Conservation (phyloP, 2,797 vertebrate species). For the Cyclopterus lumpus region DNA sequence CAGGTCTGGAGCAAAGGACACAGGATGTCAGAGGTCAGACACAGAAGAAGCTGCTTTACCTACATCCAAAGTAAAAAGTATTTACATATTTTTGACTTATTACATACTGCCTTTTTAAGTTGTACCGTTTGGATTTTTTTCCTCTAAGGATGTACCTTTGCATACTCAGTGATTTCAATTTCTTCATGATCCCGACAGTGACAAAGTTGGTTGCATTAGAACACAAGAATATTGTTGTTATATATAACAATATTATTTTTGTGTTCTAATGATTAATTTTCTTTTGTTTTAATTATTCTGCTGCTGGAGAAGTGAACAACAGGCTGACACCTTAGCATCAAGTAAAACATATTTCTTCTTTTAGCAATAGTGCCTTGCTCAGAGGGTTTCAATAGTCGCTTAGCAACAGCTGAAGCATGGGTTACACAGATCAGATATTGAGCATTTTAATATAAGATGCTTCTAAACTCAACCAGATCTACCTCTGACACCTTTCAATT, state of each 20-base stretch:
- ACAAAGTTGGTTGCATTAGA: neutral
- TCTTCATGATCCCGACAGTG: neutral
- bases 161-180: neutral
- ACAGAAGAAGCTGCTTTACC: neutral
- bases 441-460: conserved; percentile 11
- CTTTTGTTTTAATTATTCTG: neutral
- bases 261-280: neutral
- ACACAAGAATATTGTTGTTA: neutral
- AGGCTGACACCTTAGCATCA: conserved; percentile 11
- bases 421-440: conserved; percentile 40
- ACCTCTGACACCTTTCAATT: neutral
- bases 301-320: neutral
- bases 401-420: conserved; percentile 60
- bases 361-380: conserved; percentile 32
- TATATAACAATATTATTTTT: too few species aligned
- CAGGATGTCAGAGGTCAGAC: conserved; percentile 21
- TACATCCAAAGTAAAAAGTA: neutral
- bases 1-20: conserved; percentile 57
- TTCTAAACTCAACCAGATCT: conserved; percentile 26
- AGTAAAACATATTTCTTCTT: conserved; percentile 32
- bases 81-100: neutral
- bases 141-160: too few species aligned
- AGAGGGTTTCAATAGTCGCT: conserved; percentile 50
- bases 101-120: neutral
- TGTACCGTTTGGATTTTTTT: neutral